phyloP scores from a whole-genome alignment of 2,797 vertebrate species.

The Enteromius unitaeniatus region DNA sequence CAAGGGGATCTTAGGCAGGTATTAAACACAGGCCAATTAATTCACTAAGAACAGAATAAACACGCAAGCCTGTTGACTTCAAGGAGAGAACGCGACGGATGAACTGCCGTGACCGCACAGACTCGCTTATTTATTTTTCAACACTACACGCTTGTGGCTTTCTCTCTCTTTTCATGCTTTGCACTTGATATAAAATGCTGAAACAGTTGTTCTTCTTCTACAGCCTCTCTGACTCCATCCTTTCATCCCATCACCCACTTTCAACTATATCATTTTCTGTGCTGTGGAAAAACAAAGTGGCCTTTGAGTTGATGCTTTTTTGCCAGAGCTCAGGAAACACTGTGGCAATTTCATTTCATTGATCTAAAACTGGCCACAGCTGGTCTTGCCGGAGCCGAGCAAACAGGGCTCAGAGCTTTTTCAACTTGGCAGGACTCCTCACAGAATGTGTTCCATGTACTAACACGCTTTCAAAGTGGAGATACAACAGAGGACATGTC shows the following conservation, averaged over 20 bases:
- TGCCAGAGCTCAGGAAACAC: constrained; percentile 61
- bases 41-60: constrained; percentile 59
- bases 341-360: constrained; percentile 67
- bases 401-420: constrained; percentile 50
- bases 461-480: constrained; percentile 48
- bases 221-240: constrained; percentile 60
- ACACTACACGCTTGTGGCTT: constrained; percentile 49
- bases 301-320: constrained; percentile 66
- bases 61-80: constrained; percentile 48
- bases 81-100: constrained; percentile 40
- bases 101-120: constrained; percentile 35
- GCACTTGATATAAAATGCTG: constrained; percentile 61
- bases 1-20: constrained; percentile 40
- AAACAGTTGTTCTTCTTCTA: constrained; percentile 61
- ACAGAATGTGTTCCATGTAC: constrained; percentile 49
- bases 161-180: constrained; percentile 63
- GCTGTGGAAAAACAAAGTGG: constrained; percentile 68
- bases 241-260: constrained; percentile 68
- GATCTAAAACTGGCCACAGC: constrained; percentile 67
- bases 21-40: constrained; percentile 60
- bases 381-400: constrained; percentile 52
- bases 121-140: constrained; percentile 62
- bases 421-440: constrained; percentile 56
- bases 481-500: constrained; percentile 38
- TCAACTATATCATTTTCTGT: constrained; percentile 67